These are phyloP conservation scores for Pachymerium ferrugineum DNA, from an alignment of 2,888 invertebrate species.

Conservation along the genomic window DNA sequence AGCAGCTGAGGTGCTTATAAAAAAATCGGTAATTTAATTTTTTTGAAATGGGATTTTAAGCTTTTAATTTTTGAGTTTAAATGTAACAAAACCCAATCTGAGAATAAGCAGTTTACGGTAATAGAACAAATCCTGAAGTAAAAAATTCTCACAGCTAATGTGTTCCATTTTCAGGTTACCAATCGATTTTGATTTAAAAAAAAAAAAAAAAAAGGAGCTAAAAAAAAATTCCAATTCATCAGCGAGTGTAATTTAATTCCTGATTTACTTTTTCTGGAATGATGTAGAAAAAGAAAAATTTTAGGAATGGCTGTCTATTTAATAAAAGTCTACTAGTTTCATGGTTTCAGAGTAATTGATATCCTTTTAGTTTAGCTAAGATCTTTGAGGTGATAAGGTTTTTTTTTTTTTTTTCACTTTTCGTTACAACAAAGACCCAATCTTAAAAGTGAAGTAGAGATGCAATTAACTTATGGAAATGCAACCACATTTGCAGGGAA, in stretches of 20 bases:
- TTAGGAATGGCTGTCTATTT: neutral
- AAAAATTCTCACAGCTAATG: neutral
- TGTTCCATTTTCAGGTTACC: neutral
- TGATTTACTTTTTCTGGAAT: neutral
- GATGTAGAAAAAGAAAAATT: neutral
- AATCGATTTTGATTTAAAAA: neutral
- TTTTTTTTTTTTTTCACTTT: no score
- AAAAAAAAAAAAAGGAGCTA: neutral
- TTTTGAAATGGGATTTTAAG: neutral
- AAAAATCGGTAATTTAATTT: neutral
- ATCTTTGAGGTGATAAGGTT: conserved; percentile 4
- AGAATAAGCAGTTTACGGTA: neutral
- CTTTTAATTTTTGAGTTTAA: neutral
- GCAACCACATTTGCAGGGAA: neutral
- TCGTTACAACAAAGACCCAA: conserved; percentile 3
- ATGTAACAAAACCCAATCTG: neutral
- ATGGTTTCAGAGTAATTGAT: neutral
- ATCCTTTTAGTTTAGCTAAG: neutral
- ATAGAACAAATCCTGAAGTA: neutral
- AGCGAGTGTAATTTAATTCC: no score
- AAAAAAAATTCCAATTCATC: conserved; percentile 6
- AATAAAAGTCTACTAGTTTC: neutral
- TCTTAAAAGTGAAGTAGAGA: neutral
- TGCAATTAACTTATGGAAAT: conserved; percentile 6
- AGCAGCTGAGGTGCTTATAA: neutral